These are phyloP conservation scores for Lottia gigantea DNA, from an alignment of 2,888 invertebrate genomes.

Conservation along the genomic window DNA sequence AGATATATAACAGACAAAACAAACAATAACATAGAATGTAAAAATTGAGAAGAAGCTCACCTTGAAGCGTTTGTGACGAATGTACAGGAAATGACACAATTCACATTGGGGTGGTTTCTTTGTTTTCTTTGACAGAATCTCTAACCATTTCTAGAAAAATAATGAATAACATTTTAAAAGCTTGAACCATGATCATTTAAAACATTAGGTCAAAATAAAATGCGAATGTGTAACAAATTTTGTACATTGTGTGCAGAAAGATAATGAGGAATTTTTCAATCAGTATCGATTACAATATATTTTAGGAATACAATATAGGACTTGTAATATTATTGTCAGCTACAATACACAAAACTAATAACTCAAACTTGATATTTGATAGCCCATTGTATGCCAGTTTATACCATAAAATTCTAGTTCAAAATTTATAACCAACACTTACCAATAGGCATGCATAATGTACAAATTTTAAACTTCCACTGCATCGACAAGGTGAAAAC, in stretches of 20 bases:
- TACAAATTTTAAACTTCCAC: conserved; percentile 71
- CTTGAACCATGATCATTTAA: too few relatives aligned
- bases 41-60: conserved; percentile 49
- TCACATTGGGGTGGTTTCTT: conserved; percentile 71
- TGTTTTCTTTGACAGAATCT: conserved; percentile 69
- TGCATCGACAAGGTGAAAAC: conserved; percentile 72
- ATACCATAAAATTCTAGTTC: background rate
- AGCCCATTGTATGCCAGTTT: background rate
- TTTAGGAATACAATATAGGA: background rate
- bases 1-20: too few relatives aligned
- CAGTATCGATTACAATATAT: too few relatives aligned
- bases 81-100: conserved; percentile 71
- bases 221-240: too few relatives aligned
- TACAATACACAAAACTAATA: too few relatives aligned
- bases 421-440: conserved; percentile 28
- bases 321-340: too few relatives aligned
- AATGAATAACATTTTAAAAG: background rate
- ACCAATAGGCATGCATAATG: conserved; percentile 72
- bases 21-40: background rate
- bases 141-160: conserved; percentile 71
- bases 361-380: too few relatives aligned
- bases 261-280: too few relatives aligned
- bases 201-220: too few relatives aligned
- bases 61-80: conserved; percentile 71
- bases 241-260: too few relatives aligned